Evolutionary conservation across 2,113 vertebrate species (phyloP).

Genomic region (Pteropus alecto): DNA sequence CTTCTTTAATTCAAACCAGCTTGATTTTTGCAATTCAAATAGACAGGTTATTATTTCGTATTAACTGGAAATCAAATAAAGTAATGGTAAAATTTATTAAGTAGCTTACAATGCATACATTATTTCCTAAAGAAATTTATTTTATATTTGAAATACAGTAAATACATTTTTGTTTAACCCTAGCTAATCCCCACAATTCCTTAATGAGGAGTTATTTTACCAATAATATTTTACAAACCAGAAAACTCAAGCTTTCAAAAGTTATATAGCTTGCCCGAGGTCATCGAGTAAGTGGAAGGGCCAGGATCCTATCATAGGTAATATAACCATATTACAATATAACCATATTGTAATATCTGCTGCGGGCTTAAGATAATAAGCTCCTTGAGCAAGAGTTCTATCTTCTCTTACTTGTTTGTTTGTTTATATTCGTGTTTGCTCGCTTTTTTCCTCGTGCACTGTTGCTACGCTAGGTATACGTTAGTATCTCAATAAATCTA

Average conservation of each 20-base stretch:
- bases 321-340: too few species aligned
- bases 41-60: constrained; percentile 61
- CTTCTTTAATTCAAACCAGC: constrained; percentile 73
- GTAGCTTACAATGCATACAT: constrained; percentile 50
- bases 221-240: not conserved
- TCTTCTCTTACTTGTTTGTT: not conserved
- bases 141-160: constrained; percentile 14
- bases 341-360: not conserved
- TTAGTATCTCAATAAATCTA: not conserved
- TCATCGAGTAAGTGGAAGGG: not conserved
- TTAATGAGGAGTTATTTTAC: not conserved
- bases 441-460: not conserved
- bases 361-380: not conserved
- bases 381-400: not conserved
- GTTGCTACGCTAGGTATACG: not conserved
- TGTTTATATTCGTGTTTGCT: not conserved
- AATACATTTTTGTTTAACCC: constrained; percentile 1
- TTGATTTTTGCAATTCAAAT: constrained; percentile 69
- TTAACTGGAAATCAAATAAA: constrained; percentile 64
- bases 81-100: constrained; percentile 50
- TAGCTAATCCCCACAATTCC: not conserved
- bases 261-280: not conserved
- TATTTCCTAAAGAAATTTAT: constrained; percentile 63
- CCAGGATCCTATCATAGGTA: not conserved
- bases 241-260: not conserved